Evolutionary conservation across 2,888 invertebrate genomes (phyloP).

Genomic region (Rambutsinella grinnellia): DNA sequence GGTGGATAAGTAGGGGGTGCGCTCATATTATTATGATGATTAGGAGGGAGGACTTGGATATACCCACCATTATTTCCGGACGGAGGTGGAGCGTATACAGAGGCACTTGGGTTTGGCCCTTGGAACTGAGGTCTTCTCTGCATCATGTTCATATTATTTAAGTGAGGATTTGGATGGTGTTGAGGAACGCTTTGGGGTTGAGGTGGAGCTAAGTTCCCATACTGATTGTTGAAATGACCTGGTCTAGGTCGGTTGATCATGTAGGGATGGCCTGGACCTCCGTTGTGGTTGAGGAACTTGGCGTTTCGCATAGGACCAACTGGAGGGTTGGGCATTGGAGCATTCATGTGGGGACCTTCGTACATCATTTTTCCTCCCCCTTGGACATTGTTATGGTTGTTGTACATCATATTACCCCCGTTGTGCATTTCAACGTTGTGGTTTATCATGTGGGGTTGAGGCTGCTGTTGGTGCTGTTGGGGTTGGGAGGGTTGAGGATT

Average conservation of each 20-base stretch:
- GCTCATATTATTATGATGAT: neutral
- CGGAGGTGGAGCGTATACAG: conserved; percentile 35
- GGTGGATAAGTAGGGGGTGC: neutral
- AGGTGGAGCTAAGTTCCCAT: neutral
- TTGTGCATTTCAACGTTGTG: conserved; percentile 7
- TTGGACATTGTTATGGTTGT: conserved; percentile 14
- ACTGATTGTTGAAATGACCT: conserved; percentile 31
- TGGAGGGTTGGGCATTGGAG: too few species aligned
- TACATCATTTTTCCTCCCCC: too few species aligned
- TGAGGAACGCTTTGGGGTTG: conserved; percentile 19
- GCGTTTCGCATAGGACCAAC: conserved; percentile 33
- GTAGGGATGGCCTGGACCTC: conserved; percentile 31
- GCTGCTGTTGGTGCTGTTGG: conserved; percentile 24
- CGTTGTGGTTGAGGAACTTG: conserved; percentile 12
- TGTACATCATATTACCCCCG: too few species aligned
- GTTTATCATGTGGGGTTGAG: conserved; percentile 14
- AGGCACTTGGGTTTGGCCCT: conserved; percentile 36
- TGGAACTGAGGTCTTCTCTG: conserved; percentile 18
- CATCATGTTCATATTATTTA: conserved; percentile 13
- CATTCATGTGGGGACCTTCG: too few species aligned
- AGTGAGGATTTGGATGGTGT: conserved; percentile 6
- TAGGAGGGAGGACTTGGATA: conserved; percentile 23
- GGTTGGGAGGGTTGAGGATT: conserved; percentile 3
- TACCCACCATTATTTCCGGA: conserved; percentile 50
- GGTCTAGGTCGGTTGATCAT: too few species aligned